Evolutionary conservation across 1,140 invertebrate genomes (phyloP), one percentile per base, ranked within the genome.

Genomic region (Stegodyphus mimosarum): DNA sequence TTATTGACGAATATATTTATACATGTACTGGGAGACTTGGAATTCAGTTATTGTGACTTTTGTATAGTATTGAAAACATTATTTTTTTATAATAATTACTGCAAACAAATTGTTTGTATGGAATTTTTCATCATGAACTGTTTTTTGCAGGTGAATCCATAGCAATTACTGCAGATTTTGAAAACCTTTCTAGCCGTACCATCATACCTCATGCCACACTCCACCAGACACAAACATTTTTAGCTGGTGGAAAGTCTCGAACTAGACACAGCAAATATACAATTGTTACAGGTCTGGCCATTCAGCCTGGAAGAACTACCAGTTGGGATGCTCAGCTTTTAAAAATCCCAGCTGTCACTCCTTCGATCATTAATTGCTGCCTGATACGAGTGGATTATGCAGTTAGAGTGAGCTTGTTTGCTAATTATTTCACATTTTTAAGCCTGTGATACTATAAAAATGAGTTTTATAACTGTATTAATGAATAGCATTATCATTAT

Each of bases 371-470:
- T 63, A 92, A 92, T 87, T 91, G 91, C 86, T 90, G 91, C 63
- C 89, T 92, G 7, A 91, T 92, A 87, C 90, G 91, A 88, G 91
- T 92, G 6, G 91, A 92, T 80, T 92, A 92, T 86, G 91, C 90
- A 88, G 90, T 92, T 50, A 90, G 91, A 89, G 91, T 92, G 85
- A 87, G 87, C 52, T 11, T 55, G n/a, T n/a, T 67, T 66, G 3
- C 11, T 18, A 66, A 9, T 76, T 15, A 13, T n/a, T 63, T 55
- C 17, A 76, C n/a, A 15, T 60, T 60, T 60, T 60, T 10, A 9
- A 60, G 55, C 15, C 15, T 60, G 55, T 60, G 55, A 60, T 60
- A 60, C 55, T 15, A 5, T 60, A 15, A 60, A 60, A 60, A 60
- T 60, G 55, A 60, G 0, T 60, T 10, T 5, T 33, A 33, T 33